Evolutionary conservation across 2,113 vertebrate species (phyloP).

Genomic region (Oxygymnocypris stewartii): DNA sequence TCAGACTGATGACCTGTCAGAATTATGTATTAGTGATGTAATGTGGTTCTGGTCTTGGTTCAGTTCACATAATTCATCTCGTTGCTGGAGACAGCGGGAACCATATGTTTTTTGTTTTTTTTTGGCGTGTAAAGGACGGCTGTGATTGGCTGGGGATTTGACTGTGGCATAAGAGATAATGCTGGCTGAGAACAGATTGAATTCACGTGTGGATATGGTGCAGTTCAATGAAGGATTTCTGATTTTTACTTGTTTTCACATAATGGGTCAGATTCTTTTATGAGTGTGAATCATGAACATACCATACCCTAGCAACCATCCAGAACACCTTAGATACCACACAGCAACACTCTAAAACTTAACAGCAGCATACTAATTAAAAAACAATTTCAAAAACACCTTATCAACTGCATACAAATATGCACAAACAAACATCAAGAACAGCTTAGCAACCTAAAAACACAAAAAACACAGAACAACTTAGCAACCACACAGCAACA

Average conservation of each 20-base stretch:
- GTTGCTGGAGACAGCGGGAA: background rate
- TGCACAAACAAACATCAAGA: background rate
- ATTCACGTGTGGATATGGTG: background rate
- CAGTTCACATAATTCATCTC: constrained; percentile 14
- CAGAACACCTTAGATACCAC: background rate
- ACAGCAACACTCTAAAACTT: background rate
- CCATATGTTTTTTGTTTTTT: constrained; percentile 14
- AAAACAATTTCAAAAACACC: too few species aligned
- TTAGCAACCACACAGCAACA: background rate
- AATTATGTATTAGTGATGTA: constrained; percentile 34
- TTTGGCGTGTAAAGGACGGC: background rate
- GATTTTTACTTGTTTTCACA: background rate
- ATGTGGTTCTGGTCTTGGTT: constrained; percentile 36
- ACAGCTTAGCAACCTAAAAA: background rate
- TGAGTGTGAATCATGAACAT: background rate
- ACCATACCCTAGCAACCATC: background rate
- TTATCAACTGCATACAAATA: too few species aligned
- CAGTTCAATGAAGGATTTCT: background rate
- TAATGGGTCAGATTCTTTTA: background rate
- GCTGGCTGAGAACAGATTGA: background rate
- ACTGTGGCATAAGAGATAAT: constrained; percentile 5
- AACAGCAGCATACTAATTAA: too few species aligned
- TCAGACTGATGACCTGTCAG: constrained; percentile 20
- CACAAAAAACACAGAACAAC: background rate
- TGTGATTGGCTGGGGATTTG: constrained; percentile 34